Conservation (phyloP, 2,113 vertebrate species). For the Archilochus colubris region DNA sequence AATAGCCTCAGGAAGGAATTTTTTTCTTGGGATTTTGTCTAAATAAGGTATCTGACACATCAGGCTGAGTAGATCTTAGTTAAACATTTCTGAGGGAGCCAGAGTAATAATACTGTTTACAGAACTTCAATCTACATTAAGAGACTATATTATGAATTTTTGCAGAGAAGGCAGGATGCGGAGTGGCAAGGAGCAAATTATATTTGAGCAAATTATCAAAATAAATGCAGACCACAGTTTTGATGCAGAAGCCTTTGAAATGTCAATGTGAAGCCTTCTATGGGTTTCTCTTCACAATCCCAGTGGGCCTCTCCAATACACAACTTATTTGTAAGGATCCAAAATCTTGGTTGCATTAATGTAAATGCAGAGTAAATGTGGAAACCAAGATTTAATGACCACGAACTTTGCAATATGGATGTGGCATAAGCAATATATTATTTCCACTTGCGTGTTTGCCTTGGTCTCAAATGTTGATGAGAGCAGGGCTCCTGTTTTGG, state of each 20-base stretch:
- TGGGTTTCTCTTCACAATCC: background rate
- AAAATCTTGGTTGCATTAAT: background rate
- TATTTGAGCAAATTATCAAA: background rate
- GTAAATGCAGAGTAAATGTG: background rate
- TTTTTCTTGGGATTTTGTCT: background rate
- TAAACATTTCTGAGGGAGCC: background rate
- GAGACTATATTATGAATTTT: background rate
- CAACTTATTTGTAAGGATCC: background rate
- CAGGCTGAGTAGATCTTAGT: background rate
- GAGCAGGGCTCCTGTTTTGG: background rate
- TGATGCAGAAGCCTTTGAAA: constrained; percentile 15
- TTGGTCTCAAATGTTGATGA: background rate
- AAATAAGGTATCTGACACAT: background rate
- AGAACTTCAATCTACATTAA: background rate
- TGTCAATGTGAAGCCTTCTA: background rate
- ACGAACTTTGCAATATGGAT: background rate
- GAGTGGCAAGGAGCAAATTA: background rate
- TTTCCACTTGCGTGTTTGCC: background rate
- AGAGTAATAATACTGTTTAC: background rate
- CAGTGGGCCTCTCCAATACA: background rate
- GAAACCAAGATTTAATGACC: background rate
- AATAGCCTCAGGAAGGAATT: background rate
- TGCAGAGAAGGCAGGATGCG: background rate
- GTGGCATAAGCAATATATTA: background rate
- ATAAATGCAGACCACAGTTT: background rate